Conservation (phyloP, 2,797 vertebrate species). For the Erethizon dorsatum region DNA sequence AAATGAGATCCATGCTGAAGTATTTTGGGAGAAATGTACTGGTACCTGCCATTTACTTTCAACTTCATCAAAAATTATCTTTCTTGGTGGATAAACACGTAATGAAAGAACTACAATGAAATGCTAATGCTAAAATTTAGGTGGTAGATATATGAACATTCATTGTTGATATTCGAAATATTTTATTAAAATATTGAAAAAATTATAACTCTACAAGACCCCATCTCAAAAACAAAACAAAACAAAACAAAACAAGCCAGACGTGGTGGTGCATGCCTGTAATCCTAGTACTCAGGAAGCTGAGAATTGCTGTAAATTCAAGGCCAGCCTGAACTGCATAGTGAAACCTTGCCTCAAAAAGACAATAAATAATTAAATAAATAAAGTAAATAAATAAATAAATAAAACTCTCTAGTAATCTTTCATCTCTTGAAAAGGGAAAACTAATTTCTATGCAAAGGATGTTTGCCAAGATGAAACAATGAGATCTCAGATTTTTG, state of each 20-base stretch:
- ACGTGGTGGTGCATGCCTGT: not conserved
- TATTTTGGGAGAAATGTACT: not conserved
- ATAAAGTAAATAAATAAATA: no score
- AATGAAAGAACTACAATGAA: not conserved
- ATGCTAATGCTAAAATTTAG: slow-evolving; percentile 7
- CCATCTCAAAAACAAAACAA: not conserved
- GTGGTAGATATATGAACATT: not conserved
- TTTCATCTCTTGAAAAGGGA: not conserved
- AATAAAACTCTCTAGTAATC: not conserved
- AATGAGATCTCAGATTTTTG: not conserved
- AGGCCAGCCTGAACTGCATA: not conserved
- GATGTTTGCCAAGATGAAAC: not conserved
- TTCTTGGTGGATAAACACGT: not conserved
- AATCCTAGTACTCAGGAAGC: not conserved
- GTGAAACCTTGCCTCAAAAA: not conserved
- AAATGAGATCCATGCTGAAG: not conserved
- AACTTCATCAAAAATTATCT: not conserved
- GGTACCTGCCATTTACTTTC: not conserved
- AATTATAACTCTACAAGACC: not conserved
- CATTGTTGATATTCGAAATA: not conserved
- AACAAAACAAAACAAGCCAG: not conserved
- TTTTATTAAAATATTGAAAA: not conserved
- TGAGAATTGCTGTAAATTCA: not conserved
- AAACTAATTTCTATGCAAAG: not conserved
- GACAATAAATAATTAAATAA: not conserved